Evolutionary conservation across 2,797 vertebrate genomes (phyloP).

Genomic region (Lemur catta): DNA sequence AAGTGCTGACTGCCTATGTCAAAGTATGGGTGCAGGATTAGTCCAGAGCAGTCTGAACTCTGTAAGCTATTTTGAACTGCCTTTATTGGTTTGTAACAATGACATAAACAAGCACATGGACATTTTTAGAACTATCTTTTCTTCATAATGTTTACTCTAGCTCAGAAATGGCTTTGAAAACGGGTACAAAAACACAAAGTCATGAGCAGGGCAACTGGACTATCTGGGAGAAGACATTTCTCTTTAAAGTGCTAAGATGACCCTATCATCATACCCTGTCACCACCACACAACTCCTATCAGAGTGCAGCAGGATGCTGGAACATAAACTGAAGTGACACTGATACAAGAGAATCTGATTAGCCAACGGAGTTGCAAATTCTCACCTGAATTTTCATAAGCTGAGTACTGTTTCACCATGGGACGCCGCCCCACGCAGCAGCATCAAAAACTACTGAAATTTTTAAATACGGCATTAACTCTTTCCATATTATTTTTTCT

Average conservation of each 20-base stretch:
- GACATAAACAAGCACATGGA: background rate
- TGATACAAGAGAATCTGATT: background rate
- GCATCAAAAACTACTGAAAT: background rate
- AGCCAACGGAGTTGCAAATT: background rate
- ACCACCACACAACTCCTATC: rapidly evolving
- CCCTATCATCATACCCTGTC: too few species aligned
- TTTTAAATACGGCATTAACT: background rate
- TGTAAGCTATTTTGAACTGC: background rate
- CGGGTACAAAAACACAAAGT: background rate
- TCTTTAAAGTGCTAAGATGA: background rate
- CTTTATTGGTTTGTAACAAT: background rate
- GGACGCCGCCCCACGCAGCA: background rate
- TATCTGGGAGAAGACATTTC: background rate
- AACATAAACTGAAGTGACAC: background rate
- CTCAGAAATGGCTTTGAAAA: background rate
- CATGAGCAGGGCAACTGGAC: background rate
- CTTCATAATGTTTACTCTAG: background rate
- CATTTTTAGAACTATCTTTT: background rate
- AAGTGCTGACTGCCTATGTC: background rate
- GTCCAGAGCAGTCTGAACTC: background rate
- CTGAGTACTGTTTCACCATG: background rate
- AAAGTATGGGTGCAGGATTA: background rate
- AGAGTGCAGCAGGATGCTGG: background rate
- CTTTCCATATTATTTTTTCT: background rate
- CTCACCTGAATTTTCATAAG: background rate